Base-by-base conservation (phyloP, 35 echinoderm and acorn worm species). In the Hemicentrotus pulcherrimus region DNA sequence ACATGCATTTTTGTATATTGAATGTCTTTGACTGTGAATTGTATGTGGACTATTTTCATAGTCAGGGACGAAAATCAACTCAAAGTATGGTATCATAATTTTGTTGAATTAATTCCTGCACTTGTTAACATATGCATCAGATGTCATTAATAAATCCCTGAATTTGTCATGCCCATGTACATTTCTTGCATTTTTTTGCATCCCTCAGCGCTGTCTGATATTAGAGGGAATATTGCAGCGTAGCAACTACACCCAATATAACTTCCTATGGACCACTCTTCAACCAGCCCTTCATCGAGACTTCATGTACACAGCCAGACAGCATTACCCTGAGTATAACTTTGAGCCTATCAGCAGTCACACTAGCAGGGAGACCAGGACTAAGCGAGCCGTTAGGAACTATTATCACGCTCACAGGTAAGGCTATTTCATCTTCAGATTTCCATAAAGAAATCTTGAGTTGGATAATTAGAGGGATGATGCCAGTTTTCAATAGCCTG, bases 251-350 rank as follows among this genome's bases (percentile, higher is more conserved):
- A 97, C 94, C 46, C 98, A 99, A 92, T 96, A 97, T 86, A 96
- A 95, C 32, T 99, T 99, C 87, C 88, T 99, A n/a, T 99, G 97
- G 96, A 99, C 98, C 10, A 95, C 97, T 13, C 95, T 98, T 0
- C 97, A 98, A 47, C 98, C 98, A 41, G 91, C 97, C 6, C 86
- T 99, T 32, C 98, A 99, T 95, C 91, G 98, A 32, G 98, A 99
- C 89, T 99, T 99, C 65, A 99, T 99, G 98, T 99, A 99, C 86
- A 96, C 98, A 2, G 96, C 98, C 30, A 94, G 97, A 88, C 95
- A 96, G 45, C 55, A 96, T 48, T 98, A 95, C 47, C 98, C 98
- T 31, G 55, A 94, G 30, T 61, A 96, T 60, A 70, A 85, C n/a
- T 99, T 99, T 88, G 90, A 94, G 41, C 98, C 98, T 0, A 96